These are phyloP conservation scores for Centrocercus urophasianus DNA, from an alignment of 2,113 vertebrate genomes.

Conservation along the genomic window DNA sequence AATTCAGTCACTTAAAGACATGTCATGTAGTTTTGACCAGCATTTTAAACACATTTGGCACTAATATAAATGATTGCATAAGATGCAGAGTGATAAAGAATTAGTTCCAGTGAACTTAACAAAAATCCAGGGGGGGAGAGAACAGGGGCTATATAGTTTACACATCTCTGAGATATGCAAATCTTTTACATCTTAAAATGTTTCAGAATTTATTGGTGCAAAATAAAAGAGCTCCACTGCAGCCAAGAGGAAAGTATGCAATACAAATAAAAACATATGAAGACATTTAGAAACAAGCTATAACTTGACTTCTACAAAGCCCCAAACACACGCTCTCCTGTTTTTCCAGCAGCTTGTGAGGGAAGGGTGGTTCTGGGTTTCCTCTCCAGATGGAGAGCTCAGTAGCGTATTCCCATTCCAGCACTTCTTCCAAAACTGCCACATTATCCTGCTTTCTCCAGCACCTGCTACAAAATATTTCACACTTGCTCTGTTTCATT, in stretches of 20 bases:
- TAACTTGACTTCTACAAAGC: background rate
- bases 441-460: background rate
- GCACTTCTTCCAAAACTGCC: background rate
- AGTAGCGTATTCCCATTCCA: background rate
- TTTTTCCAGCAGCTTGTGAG: accelerated
- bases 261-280: background rate
- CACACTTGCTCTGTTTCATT: background rate
- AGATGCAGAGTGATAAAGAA: background rate
- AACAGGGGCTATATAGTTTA: background rate
- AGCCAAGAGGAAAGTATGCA: background rate
- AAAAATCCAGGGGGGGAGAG: background rate
- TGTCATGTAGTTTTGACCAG: background rate
- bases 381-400: background rate
- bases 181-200: background rate
- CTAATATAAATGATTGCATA: background rate
- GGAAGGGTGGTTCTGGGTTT: background rate
- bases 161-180: background rate
- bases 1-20: background rate
- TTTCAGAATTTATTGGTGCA: accelerated
- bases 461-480: background rate
- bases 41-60: background rate
- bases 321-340: background rate
- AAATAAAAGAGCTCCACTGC: background rate
- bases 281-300: background rate
- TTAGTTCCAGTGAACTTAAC: background rate